Percentiles rank a stretch among this genome's conserved stretches.
These are phyloP conservation scores for Taeniopygia guttata DNA, from an alignment of 2,797 vertebrate genomes.

Conservation along the genomic window DNA sequence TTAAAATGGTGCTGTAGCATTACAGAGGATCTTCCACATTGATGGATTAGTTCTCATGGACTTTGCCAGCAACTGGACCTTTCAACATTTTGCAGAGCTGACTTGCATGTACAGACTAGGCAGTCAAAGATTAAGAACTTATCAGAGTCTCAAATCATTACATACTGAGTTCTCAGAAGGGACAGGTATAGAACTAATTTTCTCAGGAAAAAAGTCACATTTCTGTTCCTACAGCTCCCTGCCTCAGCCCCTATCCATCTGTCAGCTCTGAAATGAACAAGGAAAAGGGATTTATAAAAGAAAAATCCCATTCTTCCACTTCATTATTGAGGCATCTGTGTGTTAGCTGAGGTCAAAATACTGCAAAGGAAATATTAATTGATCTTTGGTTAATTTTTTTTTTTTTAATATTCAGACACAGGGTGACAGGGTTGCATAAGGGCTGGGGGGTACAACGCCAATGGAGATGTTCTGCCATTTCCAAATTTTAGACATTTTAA, in stretches of 20 bases:
- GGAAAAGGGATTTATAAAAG: neutral
- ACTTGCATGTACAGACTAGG: neutral
- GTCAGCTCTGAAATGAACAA: neutral
- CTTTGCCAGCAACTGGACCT: neutral
- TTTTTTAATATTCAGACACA: neutral
- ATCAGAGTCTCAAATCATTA: neutral
- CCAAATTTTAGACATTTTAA: neutral
- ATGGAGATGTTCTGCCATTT: neutral
- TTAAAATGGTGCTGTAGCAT: neutral
- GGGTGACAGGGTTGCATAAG: neutral
- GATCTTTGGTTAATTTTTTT: neutral
- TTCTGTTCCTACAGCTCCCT: neutral
- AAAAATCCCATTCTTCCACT: neutral
- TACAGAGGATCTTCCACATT: neutral
- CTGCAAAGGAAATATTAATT: neutral
- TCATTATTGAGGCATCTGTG: neutral
- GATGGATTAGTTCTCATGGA: neutral
- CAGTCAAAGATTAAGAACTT: neutral
- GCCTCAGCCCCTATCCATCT: neutral
- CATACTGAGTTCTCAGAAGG: neutral
- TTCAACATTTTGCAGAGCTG: neutral
- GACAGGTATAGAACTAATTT: neutral
- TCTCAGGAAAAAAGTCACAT: neutral
- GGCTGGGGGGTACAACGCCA: fast-evolving
- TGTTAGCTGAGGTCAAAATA: neutral